Percentiles rank a stretch among this genome's conserved stretches.
These are phyloP conservation scores for Campylorhamphus procurvoides DNA, from an alignment of 2,113 vertebrate genomes.

Conservation along the genomic window DNA sequence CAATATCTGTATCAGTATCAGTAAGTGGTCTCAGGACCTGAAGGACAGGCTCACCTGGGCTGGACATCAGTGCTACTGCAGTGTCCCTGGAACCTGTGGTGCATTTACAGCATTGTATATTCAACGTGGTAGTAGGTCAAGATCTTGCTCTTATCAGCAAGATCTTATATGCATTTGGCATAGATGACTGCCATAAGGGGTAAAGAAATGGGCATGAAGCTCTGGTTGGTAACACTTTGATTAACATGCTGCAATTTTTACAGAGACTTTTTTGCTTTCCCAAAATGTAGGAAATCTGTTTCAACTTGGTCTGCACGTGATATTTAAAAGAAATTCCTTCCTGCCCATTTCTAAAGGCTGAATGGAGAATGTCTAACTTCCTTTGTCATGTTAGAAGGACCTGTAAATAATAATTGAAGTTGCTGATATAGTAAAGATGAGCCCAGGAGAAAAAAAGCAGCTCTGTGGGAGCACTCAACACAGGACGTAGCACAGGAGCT, in stretches of 20 bases:
- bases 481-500: background rate
- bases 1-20: background rate
- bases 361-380: background rate
- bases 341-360: background rate
- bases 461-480: rapidly evolving
- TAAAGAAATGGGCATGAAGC: background rate
- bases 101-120: background rate
- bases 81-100: background rate
- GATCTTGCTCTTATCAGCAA: background rate
- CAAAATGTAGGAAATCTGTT: background rate
- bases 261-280: background rate
- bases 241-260: background rate
- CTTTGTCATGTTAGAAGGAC: background rate
- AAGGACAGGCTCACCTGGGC: background rate
- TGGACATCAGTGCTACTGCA: background rate
- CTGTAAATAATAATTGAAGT: background rate
- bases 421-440: background rate
- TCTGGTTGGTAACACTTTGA: background rate
- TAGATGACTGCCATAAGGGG: background rate
- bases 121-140: background rate
- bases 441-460: background rate
- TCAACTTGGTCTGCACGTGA: background rate
- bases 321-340: background rate
- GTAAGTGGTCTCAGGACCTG: background rate
- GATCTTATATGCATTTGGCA: background rate